phyloP scores from a whole-genome alignment of 2,113 vertebrate genomes.

The Ictalurus furcatus region DNA sequence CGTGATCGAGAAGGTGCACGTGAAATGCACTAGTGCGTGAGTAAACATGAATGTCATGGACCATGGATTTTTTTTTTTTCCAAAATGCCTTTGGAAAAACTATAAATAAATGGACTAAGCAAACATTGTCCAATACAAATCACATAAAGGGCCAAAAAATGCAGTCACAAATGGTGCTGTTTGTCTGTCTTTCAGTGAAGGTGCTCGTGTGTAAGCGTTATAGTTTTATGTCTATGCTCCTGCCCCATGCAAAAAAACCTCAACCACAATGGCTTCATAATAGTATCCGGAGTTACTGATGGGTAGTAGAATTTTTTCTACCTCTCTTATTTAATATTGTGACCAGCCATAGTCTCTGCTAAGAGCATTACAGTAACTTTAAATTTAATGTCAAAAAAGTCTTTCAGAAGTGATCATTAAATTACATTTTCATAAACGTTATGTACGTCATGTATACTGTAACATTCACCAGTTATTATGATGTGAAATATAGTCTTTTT shows the following conservation, averaged over 20 bases:
- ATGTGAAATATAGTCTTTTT: neutral
- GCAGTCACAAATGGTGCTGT: neutral
- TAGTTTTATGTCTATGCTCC: neutral
- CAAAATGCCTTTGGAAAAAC: neutral
- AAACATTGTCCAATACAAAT: neutral
- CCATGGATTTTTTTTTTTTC: neutral
- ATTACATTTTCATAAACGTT: neutral
- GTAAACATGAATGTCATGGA: neutral
- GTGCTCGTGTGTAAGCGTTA: neutral
- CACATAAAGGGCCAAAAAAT: neutral
- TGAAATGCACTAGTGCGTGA: neutral
- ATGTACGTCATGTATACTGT: neutral
- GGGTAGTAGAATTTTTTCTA: neutral
- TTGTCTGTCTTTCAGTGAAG: neutral
- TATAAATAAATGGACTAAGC: neutral
- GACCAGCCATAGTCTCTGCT: neutral
- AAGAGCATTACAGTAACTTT: neutral
- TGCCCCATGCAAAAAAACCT: neutral
- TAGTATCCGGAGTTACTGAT: neutral
- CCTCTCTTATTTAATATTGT: neutral
- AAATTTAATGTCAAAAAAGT: neutral
- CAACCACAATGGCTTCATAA: neutral
- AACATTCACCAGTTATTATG: neutral
- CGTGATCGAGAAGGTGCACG: neutral
- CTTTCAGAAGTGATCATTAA: neutral